phyloP scores from a whole-genome alignment of 2,113 vertebrate genomes.

The Colinus virginianus region DNA sequence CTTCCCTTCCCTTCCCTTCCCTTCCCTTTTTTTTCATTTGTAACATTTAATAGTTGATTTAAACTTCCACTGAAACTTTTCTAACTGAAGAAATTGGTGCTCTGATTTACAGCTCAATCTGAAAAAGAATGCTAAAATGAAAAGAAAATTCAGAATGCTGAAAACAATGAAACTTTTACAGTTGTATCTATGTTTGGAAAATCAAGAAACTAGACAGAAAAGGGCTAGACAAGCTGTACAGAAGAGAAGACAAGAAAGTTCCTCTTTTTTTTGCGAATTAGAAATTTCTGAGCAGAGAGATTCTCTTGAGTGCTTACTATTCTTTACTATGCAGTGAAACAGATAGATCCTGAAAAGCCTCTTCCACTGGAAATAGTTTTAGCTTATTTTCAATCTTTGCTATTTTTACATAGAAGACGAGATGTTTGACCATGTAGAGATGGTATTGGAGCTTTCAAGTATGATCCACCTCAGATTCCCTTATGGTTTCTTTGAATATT shows the following conservation, averaged over 20 bases:
- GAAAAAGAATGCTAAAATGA: background rate
- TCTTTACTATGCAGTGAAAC: background rate
- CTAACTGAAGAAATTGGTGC: background rate
- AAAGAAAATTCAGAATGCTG: background rate
- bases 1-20: background rate
- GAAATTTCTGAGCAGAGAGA: background rate
- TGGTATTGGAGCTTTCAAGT: background rate
- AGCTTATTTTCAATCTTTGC: background rate
- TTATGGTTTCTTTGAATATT: background rate
- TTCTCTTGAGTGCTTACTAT: background rate
- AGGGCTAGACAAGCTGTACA: rapidly evolving
- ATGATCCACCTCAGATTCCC: background rate
- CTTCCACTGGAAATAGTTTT: background rate
- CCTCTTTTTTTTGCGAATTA: background rate
- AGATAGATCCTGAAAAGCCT: background rate
- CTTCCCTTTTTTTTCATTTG: too few species aligned
- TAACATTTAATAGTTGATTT: background rate
- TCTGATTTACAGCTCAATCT: background rate
- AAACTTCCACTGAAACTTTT: background rate
- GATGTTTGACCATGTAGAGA: background rate
- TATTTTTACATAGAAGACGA: background rate
- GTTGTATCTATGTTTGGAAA: background rate
- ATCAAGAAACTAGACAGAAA: background rate
- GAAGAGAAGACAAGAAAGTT: background rate
- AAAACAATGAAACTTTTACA: background rate